Base-by-base conservation (phyloP, 53 echinoderm and acorn worm genomes). In the Zoroaster sp. region DNA sequence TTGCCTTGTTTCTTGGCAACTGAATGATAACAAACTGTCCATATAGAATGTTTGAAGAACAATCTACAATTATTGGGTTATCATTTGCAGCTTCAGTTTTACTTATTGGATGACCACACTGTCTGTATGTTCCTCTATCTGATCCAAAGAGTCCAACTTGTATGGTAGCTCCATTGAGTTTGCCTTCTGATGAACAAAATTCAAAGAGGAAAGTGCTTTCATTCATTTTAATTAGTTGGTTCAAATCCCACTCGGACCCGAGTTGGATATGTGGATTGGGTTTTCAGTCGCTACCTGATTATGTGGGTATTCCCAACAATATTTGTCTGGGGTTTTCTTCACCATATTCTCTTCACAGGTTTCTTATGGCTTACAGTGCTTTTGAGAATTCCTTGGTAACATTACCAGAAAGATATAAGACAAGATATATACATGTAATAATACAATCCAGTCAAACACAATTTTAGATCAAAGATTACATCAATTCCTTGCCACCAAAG, bases 21-120 rank as follows among this genome's bases (percentile, higher is more conserved):
- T 46, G 43, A 21, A 85, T 71, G 3, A 49, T 32, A 4, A 85
- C 12, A n/a, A 70, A 35, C 34, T 85, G 85, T 1, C 85, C 85
- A 66, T 35, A 69, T 6, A 71, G 35, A 0, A 18, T 44, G 13
- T 69, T 21, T 14, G 71, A 4, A 11, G 70, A 17, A 49, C 85
- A 85, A 42, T 40, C 52, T 41, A 85, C 52, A 21, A 35, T 47
- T 17, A 71, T 20, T n/a, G 71, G 37, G 35, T 11, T 79, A 17
- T 17, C 15, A 36, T 18, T 38, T 46, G 7, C 4, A 32, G 1
- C 25, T 47, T 17, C 30, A 7, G 0, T 0, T 40, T 2, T 5
- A 18, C 14, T 85, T 34, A 51, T n/a, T 18, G n/a, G 17, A 9
- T 10, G n/a, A 11, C 53, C 72, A 42, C 85, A 85, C 11, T 47